These are phyloP conservation scores for Alviniconcha marisindica DNA, from an alignment of 1,140 invertebrate species.

Conservation along the genomic window DNA sequence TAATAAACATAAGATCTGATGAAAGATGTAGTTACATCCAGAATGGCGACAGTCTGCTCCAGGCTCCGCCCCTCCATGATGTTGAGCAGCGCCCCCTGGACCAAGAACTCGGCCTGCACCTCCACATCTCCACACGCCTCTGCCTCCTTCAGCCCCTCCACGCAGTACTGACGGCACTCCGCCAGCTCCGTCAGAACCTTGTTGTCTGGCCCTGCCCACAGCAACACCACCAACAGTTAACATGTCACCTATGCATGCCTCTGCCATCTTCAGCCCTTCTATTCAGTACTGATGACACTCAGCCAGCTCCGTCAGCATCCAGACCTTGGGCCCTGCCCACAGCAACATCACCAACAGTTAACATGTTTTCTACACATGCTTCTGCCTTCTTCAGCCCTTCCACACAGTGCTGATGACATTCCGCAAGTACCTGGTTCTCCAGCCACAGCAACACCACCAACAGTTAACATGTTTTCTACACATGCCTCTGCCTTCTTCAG, in stretches of 20 bases:
- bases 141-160: conserved; percentile 69
- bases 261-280: conserved; percentile 69
- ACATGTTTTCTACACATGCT: conserved; percentile 68
- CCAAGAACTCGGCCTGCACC: conserved; percentile 70
- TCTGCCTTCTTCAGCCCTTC: conserved; percentile 71
- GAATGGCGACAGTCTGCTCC: conserved; percentile 63
- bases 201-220: conserved; percentile 59
- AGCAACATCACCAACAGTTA: conserved; percentile 58
- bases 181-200: conserved; percentile 69
- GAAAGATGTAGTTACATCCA: conserved; percentile 57
- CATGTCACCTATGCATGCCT: conserved; percentile 68
- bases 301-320: conserved; percentile 68
- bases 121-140: conserved; percentile 69
- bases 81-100: conserved; percentile 65
- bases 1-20: no score
- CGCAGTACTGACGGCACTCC: conserved; percentile 72
- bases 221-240: conserved; percentile 61
- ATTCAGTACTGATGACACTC: conserved; percentile 71
- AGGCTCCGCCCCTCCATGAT: conserved; percentile 71
- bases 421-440: conserved; percentile 49
- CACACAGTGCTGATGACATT: conserved; percentile 69
- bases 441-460: conserved; percentile 40
- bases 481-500: conserved; percentile 68
- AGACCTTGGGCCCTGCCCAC: conserved; percentile 5
- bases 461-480: conserved; percentile 70